Evolutionary conservation across 2,797 vertebrate genomes (phyloP), one percentile per base, ranked within the genome.

Genomic region (Pogoniulus pusillus): DNA sequence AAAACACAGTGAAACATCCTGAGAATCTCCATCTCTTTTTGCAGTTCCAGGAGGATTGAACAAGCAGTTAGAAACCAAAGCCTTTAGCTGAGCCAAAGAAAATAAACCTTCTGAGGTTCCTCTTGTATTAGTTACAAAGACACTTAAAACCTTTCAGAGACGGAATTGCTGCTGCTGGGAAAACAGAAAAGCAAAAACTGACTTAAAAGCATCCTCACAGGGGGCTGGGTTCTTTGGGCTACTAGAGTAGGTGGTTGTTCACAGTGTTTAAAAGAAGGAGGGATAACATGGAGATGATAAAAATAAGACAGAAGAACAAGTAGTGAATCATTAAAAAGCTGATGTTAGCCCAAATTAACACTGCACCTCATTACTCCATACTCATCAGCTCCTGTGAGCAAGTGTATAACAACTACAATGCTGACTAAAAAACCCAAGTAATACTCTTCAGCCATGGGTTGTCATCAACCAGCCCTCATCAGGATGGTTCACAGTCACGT

Each of bases 21-120:
- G 78, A 91, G 75, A 90, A 83, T 91, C 55, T 69, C 30, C 66
- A 37, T 92, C 73, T 88, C 92, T 90, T 94, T 95, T 85, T 91
- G 84, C 65, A 69, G 35, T 86, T 95, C 65, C 47, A 70, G 70
- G 39, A 89, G 73, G 43, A 85, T 7, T 82, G 73, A 92, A 85
- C 55, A 92, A 85, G 35, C 2, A 83, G 4, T 53, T 93, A 88
- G 69, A 82, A 95, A 91, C 37, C 82, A 88, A 95, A 92, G 43
- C 45, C 19, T 83, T 89, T 82, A 79, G 75, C 53, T 41, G 60
- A 92, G 93, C 93, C 88, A 95, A 95, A 92, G 43, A 72, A 94
- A 90, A 93, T 85, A 95, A 80, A 75, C 34, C 89, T 79, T 73
- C 71, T 72, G 79, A 95, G 29, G 83, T 75, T 94, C 53, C 26